These are phyloP conservation scores for Lanius collurio DNA, from an alignment of 2,113 vertebrate species.

Conservation along the genomic window DNA sequence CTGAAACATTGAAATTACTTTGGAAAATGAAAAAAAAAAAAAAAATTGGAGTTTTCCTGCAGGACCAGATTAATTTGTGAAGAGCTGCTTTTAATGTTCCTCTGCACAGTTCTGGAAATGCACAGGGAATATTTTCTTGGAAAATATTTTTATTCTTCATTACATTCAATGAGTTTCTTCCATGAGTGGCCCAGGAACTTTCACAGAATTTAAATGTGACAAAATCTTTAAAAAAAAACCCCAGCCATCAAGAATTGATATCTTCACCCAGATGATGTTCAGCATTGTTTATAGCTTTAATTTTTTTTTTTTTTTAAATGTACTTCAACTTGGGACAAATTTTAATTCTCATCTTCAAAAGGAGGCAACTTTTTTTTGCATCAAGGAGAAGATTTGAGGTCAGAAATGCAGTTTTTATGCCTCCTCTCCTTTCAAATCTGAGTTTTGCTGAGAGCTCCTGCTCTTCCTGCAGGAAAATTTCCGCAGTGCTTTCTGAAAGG, in stretches of 20 bases:
- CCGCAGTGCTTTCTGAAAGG: rapidly evolving
- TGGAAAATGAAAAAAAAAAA: background rate
- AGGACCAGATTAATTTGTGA: background rate
- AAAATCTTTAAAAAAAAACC: background rate
- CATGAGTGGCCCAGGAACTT: background rate
- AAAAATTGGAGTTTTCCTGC: background rate
- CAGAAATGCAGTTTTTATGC: background rate
- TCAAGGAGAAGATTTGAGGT: rapidly evolving
- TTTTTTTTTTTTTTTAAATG: background rate
- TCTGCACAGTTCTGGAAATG: background rate
- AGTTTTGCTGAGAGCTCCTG: background rate
- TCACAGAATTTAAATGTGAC: background rate
- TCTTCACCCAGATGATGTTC: background rate
- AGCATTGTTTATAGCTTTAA: too few relatives aligned
- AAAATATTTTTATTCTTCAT: background rate
- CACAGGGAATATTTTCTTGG: background rate
- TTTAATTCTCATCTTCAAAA: too few relatives aligned
- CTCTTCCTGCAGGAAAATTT: background rate
- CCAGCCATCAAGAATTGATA: background rate
- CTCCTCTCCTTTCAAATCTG: background rate
- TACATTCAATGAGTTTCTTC: background rate
- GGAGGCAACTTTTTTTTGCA: too few relatives aligned
- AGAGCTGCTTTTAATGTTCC: background rate
- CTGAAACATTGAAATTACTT: background rate
- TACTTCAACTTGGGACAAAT: background rate